Evolutionary conservation across 2,888 invertebrate species (phyloP).

Genomic region (Neoaliturus tenellus): DNA sequence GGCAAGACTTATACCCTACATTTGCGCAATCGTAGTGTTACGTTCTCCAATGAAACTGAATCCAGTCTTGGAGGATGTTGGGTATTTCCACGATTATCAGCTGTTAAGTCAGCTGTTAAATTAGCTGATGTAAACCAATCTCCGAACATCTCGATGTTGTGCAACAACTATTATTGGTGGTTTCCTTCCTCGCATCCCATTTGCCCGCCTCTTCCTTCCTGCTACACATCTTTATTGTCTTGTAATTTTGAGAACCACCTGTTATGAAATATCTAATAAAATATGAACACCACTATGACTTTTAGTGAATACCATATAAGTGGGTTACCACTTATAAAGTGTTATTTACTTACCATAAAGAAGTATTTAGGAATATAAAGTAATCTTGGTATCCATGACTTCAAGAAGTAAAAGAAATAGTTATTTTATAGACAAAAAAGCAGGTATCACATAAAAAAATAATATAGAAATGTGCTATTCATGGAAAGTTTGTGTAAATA

Average conservation of each 20-base stretch:
- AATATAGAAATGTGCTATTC: too few relatives aligned
- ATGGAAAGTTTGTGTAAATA: too few relatives aligned
- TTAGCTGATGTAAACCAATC: constrained; percentile 21
- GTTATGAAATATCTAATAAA: neutral
- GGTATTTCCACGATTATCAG: constrained; percentile 18
- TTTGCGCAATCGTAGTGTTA: neutral
- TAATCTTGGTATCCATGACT: too few relatives aligned
- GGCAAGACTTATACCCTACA: too few relatives aligned
- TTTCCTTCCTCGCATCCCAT: neutral
- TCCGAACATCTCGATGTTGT: neutral
- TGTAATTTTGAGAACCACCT: neutral
- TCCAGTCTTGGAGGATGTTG: constrained; percentile 1
- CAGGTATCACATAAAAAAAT: too few relatives aligned
- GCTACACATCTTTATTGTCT: neutral
- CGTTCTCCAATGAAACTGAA: neutral
- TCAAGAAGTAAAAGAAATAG: too few relatives aligned
- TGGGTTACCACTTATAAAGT: too few relatives aligned
- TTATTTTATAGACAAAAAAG: too few relatives aligned
- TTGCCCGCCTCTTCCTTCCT: neutral
- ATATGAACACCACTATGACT: too few relatives aligned
- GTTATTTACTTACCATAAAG: too few relatives aligned
- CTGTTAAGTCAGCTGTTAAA: constrained; percentile 23
- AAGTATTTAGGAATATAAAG: too few relatives aligned
- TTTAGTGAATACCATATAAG: too few relatives aligned
- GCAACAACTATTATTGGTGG: neutral